Evolutionary conservation across 2,797 vertebrate species (phyloP).

Genomic region (Tapirus indicus): DNA sequence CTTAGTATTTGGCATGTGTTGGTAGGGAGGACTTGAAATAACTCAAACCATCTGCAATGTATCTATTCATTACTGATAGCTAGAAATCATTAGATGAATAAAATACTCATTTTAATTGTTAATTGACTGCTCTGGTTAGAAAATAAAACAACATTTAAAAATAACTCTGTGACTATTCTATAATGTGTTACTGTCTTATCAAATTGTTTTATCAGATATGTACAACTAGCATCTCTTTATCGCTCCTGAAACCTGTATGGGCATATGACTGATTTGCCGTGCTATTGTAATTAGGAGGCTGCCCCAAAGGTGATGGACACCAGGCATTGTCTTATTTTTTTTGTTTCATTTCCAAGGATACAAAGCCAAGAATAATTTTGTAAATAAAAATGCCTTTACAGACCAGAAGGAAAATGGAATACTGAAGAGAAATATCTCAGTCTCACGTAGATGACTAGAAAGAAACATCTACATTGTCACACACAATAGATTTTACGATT

Average conservation of each 20-base stretch:
- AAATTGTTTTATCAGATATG: not conserved
- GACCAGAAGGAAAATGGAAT: not conserved
- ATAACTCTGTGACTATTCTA: not conserved
- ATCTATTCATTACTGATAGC: not conserved
- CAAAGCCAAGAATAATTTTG: not conserved
- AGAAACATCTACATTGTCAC: not conserved
- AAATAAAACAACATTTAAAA: not conserved
- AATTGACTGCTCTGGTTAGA: not conserved
- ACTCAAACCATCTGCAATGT: not conserved
- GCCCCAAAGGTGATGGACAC: not conserved
- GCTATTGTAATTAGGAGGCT: not conserved
- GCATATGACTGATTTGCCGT: not conserved
- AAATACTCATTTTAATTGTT: not conserved
- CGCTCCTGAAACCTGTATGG: not conserved
- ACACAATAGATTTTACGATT: slow-evolving; percentile 27
- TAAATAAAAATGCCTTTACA: not conserved
- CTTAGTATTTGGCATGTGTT: not conserved
- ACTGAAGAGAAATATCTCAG: not conserved
- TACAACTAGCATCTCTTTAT: not conserved
- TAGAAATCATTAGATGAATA: not conserved
- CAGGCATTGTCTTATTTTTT: not conserved
- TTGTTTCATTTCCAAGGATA: not conserved
- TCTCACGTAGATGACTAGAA: not conserved
- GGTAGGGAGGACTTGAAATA: not conserved
- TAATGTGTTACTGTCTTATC: not conserved